Evolutionary conservation across 2,113 vertebrate genomes (phyloP), one percentile per base, ranked within the genome.

Genomic region (Perca flavescens): DNA sequence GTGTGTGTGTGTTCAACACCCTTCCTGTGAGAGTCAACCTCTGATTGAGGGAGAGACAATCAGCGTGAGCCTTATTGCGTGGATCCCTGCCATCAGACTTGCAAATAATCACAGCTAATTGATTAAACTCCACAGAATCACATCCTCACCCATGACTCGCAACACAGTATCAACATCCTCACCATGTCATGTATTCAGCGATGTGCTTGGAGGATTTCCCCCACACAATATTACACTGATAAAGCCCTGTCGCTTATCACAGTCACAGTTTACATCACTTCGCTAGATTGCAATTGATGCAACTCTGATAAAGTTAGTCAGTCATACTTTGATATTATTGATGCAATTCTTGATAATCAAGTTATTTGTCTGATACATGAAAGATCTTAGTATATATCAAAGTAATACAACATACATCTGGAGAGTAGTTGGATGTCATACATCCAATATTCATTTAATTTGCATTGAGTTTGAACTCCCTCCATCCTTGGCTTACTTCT

Each of bases 31-130:
- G 78, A 77, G 76, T 63, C 65, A 81, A 28, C 58, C 74, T 4
- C 87, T 86, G 82, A 86, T 77, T 82, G 77, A 74, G 73, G 74
- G 54, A 87, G 80, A 79, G 82, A 86, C 81, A 84, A 88, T 84
- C 88, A 85, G 78, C 15, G 19, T 79, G 88, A 72, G 76, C 22
- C 82, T 83, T n/a, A 53, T 85, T 80, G 83, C 13, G 17, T 53
- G 69, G 74, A 80, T 62, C 40, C 50, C 81, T 49, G 61, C 66
- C 78, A 77, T 80, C 62, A 79, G 77, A 80, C 74, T 56, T 67
- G 76, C 58, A 89, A 84, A 91, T 83, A 81, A 87, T 86, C 47
- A 65, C 85, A 79, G 82, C 66, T 90, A 88, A 91, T 89, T 84
- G 72, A 86, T 84, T 88, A 13, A 71, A 83, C 71, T 70, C 76